These are phyloP conservation scores for Epirrhoe alternata DNA, from an alignment of 2,888 invertebrate species.

Conservation along the genomic window DNA sequence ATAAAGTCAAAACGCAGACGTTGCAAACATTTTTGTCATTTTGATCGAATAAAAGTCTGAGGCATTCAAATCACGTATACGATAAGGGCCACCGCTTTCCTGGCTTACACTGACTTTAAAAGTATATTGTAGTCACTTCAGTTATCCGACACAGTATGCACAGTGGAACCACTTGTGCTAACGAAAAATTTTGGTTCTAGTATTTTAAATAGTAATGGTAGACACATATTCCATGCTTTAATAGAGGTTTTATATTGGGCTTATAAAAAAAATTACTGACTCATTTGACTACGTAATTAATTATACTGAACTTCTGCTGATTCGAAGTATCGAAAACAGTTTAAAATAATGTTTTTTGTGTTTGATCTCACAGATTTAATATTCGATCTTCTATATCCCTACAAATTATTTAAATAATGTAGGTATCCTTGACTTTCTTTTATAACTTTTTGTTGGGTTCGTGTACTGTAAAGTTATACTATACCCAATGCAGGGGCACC, in stretches of 20 bases:
- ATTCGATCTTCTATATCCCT: too few species aligned
- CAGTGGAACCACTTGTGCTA: slow-evolving; percentile 16
- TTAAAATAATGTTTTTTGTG: too few species aligned
- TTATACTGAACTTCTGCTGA: too few species aligned
- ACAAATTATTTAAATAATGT: neutral
- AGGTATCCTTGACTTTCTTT: slow-evolving; percentile 2
- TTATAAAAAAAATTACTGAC: neutral
- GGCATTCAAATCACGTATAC: slow-evolving; percentile 73
- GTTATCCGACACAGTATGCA: slow-evolving; percentile 53
- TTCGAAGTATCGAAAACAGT: too few species aligned
- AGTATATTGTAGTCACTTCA: slow-evolving; percentile 72
- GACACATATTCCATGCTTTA: neutral
- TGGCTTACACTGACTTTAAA: slow-evolving; percentile 69
- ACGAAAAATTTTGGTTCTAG: neutral
- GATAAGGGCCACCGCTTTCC: slow-evolving; percentile 72
- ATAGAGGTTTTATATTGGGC: neutral
- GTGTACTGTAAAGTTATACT: slow-evolving; percentile 31
- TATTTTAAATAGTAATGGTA: neutral
- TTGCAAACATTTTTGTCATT: slow-evolving; percentile 74
- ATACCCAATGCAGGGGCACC: slow-evolving; percentile 54
- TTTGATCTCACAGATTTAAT: too few species aligned
- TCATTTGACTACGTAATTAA: too few species aligned
- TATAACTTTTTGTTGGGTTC: slow-evolving; percentile 2
- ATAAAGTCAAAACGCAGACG: slow-evolving; percentile 61
- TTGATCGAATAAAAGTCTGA: slow-evolving; percentile 69